phyloP scores from a whole-genome alignment of 2,888 invertebrate genomes.

The Sinopyrophorus schimmeli region DNA sequence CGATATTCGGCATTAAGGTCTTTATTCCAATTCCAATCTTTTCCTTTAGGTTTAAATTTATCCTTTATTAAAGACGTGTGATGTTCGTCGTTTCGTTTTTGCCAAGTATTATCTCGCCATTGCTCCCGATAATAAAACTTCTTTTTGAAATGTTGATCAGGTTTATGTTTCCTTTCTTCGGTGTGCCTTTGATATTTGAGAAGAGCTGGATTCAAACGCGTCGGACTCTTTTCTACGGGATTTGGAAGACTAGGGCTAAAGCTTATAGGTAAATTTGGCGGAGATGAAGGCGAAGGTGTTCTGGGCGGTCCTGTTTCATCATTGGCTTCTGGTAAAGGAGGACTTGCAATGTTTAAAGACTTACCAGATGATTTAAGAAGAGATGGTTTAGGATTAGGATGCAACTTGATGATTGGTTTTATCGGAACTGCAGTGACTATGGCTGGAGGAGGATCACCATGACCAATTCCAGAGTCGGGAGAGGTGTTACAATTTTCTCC shows the following conservation, averaged over 20 bases:
- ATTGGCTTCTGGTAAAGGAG: conserved; percentile 52
- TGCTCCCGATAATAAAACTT: conserved; percentile 74
- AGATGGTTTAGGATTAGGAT: conserved; percentile 50
- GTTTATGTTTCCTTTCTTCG: conserved; percentile 51
- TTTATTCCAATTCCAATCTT: conserved; percentile 71
- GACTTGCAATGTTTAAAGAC: conserved; percentile 58
- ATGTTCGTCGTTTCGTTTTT: conserved; percentile 53
- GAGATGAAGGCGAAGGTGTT: conserved; percentile 62
- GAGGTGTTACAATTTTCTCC: conserved; percentile 80
- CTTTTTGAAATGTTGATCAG: conserved; percentile 79
- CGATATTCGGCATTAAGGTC: conserved; percentile 43
- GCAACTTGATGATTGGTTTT: conserved; percentile 49
- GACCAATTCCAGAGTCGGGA: conserved; percentile 84
- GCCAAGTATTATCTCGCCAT: conserved; percentile 59
- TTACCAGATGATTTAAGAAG: conserved; percentile 53
- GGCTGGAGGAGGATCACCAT: conserved; percentile 62
- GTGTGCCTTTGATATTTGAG: conserved; percentile 64
- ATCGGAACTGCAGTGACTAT: conserved; percentile 51
- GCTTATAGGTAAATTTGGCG: conserved; percentile 53
- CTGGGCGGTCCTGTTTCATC: conserved; percentile 60
- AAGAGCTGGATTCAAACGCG: conserved; percentile 58
- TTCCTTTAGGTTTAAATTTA: conserved; percentile 73
- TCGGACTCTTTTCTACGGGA: conserved; percentile 48
- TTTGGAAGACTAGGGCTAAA: conserved; percentile 45
- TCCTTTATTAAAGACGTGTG: conserved; percentile 55